Base-by-base conservation (phyloP, 1,140 invertebrate genomes). In the Macrosteles quadrilineatus region DNA sequence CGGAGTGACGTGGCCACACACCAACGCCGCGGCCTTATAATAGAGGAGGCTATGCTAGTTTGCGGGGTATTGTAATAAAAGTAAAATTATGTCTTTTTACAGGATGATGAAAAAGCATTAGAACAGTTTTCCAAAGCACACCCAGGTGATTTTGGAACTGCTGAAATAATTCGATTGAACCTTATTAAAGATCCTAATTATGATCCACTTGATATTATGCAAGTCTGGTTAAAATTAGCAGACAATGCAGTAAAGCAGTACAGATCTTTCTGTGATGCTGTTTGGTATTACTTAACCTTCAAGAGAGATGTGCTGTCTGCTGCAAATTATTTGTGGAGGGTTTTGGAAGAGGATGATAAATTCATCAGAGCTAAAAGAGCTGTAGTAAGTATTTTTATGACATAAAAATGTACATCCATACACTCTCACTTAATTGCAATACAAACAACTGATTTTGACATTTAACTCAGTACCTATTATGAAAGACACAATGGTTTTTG, bases 301-400 rank as follows among this genome's bases (percentile, higher is more conserved):
- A 50, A 50, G 21, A n/a, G 6, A 50, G 21, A 50, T 23, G 21
- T 50, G 21, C 3, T 11, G n/a, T 4, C 17, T 4, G 47, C 47
- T 50, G 21, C 47, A 19, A n/a, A 19, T 50, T 50, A 19, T 23
- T 19, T 50, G 3, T 50, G 47, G 47, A n/a, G 6, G 6, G 47
- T 50, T 50, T 50, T 50, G n/a, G n/a, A 50, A 50, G n/a, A 50
- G n/a, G 47, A 50, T 50, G 6, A 4, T 50, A n/a, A 50, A n/a
- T 50, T 6, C 6, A 19, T 50, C n/a, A 50, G 47, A 19, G 47
- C 21, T 19, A 19, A 19, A 23, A 50, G 6, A 50, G 47, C 21
- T 50, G 6, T 50, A n/a, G 47, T 50, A 50, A 50, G 47, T 50
- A 9, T 50, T 50, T n/a, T 4, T 11, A 6, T 50, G n/a, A 36